A percentile compares a stretch with the other conserved stretches of the same genome.
These are phyloP conservation scores for Chionis minor DNA, from an alignment of 2,113 vertebrate genomes.

Conservation along the genomic window DNA sequence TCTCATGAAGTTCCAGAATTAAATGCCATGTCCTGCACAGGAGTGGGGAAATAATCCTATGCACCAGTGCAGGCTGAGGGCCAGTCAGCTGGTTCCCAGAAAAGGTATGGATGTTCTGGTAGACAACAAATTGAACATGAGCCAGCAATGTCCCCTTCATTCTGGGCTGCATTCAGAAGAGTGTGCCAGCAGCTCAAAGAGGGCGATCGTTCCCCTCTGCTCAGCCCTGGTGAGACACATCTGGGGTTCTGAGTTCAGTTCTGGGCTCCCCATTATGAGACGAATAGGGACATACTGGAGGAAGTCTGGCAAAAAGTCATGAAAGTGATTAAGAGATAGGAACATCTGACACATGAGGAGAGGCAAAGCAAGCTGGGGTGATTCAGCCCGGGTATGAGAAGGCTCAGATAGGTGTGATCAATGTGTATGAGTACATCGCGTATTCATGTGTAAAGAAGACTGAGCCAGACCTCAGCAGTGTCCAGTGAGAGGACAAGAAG, in stretches of 20 bases:
- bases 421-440: background rate
- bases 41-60: background rate
- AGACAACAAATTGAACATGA: background rate
- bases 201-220: background rate
- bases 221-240: background rate
- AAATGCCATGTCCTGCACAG: background rate
- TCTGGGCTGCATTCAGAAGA: background rate
- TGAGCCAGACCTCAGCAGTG: background rate
- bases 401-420: background rate
- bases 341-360: background rate
- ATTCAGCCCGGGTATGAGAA: background rate
- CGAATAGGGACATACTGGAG: background rate
- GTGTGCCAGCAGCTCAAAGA: background rate
- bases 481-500: background rate
- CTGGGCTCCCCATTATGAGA: background rate
- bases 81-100: background rate
- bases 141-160: background rate
- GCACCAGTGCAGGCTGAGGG: background rate
- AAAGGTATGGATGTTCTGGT: accelerated
- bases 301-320: background rate
- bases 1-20: background rate
- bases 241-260: background rate
- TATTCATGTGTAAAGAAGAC: background rate
- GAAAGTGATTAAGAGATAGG: background rate
- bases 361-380: background rate